Conservation (phyloP, 2,888 invertebrate species). For the Xestia rhomboidea region DNA sequence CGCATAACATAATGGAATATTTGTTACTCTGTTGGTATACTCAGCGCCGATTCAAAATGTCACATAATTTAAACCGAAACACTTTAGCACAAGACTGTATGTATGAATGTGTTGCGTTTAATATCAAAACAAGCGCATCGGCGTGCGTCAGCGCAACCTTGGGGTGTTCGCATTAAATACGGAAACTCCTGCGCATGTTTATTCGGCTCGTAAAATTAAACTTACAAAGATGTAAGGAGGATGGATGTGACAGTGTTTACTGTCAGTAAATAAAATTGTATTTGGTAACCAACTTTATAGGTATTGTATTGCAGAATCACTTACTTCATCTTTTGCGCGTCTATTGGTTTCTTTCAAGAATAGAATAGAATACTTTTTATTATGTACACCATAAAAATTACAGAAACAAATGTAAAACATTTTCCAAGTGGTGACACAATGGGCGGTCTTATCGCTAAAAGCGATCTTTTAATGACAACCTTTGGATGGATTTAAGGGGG, state of each 20-base stretch:
- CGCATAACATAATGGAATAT: slow-evolving; percentile 48
- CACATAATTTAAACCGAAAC: slow-evolving; percentile 59
- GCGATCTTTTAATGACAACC: no score
- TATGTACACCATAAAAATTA: no score
- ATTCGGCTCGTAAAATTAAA: slow-evolving; percentile 81
- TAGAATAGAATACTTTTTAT: no score
- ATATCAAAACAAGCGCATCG: slow-evolving; percentile 67
- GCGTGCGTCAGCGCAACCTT: slow-evolving; percentile 73
- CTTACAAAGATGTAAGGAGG: slow-evolving; percentile 56
- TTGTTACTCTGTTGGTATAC: slow-evolving; percentile 45
- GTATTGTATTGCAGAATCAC: background rate
- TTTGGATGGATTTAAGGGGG: no score
- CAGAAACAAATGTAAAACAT: no score
- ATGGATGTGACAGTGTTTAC: slow-evolving; percentile 64
- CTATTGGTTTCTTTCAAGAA: background rate
- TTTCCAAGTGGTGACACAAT: no score
- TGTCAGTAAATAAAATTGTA: slow-evolving; percentile 1
- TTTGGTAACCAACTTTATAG: background rate
- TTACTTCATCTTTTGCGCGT: background rate
- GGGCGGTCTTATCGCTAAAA: no score
- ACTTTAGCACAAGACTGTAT: slow-evolving; percentile 47
- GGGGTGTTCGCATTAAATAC: slow-evolving; percentile 75
- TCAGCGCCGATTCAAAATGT: slow-evolving; percentile 52
- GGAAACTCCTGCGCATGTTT: slow-evolving; percentile 80
- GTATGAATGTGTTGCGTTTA: slow-evolving; percentile 55